Evolutionary conservation across 2,797 vertebrate species (phyloP).

Genomic region (Arnoldichthys spilopterus): DNA sequence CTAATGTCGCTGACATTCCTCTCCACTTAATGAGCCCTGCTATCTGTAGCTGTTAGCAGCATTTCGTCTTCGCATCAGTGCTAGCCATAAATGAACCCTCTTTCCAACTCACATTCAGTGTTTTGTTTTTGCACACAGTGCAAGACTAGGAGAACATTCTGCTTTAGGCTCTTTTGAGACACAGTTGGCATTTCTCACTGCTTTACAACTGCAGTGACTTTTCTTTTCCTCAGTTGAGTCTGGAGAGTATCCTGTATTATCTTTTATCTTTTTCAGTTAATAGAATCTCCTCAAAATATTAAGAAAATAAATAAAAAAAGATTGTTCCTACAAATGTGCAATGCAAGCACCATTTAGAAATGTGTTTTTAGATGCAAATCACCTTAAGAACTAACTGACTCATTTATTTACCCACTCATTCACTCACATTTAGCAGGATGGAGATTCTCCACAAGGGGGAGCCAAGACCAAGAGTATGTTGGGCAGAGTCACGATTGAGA

Average conservation of each 20-base stretch:
- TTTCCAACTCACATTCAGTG: neutral
- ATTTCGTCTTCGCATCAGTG: neutral
- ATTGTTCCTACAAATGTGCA: too few relatives aligned
- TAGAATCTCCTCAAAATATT: too few relatives aligned
- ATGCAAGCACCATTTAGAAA: too few relatives aligned
- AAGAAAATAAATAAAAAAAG: too few relatives aligned
- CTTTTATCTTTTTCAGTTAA: too few relatives aligned
- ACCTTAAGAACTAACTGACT: too few relatives aligned
- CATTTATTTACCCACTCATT: too few relatives aligned
- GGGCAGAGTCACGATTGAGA: too few relatives aligned
- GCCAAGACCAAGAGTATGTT: too few relatives aligned
- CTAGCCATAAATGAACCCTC: neutral
- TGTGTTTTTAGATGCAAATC: too few relatives aligned
- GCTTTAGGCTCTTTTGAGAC: neutral
- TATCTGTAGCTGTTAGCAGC: constrained; percentile 4
- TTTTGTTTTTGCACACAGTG: neutral
- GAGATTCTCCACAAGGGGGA: too few relatives aligned
- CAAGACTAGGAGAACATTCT: neutral
- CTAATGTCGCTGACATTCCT: constrained; percentile 26
- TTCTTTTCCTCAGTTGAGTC: neutral
- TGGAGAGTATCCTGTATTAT: neutral
- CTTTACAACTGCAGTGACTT: neutral
- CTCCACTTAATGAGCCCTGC: constrained; percentile 33
- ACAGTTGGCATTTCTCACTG: neutral
- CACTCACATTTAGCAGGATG: too few relatives aligned